Percentiles rank a stretch among this genome's conserved stretches.
These are phyloP conservation scores for Heliconius charithonia DNA, from an alignment of 2,888 invertebrate species.

Conservation along the genomic window DNA sequence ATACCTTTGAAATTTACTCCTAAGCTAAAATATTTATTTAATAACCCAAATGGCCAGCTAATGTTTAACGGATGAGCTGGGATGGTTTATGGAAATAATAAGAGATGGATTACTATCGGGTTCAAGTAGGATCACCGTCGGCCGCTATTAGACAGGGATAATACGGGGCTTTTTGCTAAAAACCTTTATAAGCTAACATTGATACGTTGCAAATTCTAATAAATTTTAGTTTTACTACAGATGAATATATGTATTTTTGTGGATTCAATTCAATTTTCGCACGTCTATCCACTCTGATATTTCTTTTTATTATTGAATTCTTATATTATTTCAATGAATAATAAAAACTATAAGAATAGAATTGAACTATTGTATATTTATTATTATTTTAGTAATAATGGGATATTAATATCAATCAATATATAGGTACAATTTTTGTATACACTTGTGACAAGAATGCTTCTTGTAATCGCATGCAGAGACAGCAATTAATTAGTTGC, in stretches of 20 bases:
- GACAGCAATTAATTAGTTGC: no score
- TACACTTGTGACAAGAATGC: no score
- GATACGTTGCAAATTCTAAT: constrained; percentile 44
- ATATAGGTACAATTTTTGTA: no score
- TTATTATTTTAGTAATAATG: no score
- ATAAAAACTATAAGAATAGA: no score
- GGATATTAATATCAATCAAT: no score
- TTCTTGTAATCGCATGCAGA: no score
- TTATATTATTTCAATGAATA: no score
- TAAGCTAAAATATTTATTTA: constrained; percentile 20
- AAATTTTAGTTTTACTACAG: constrained; percentile 12
- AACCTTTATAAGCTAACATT: constrained; percentile 67
- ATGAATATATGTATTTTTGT: not conserved
- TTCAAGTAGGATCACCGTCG: constrained; percentile 50
- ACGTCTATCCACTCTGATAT: not conserved
- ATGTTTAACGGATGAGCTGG: constrained; percentile 39
- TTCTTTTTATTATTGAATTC: no score
- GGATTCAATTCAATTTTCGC: not conserved
- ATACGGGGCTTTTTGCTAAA: constrained; percentile 70
- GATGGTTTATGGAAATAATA: constrained; percentile 38
- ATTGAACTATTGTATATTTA: no score
- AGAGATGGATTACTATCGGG: constrained; percentile 43
- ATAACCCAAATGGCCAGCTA: constrained; percentile 30
- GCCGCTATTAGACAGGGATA: constrained; percentile 65
- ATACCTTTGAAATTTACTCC: not conserved